Base-by-base conservation (phyloP, 2,888 invertebrate genomes). In the Diarsia dahlii region DNA sequence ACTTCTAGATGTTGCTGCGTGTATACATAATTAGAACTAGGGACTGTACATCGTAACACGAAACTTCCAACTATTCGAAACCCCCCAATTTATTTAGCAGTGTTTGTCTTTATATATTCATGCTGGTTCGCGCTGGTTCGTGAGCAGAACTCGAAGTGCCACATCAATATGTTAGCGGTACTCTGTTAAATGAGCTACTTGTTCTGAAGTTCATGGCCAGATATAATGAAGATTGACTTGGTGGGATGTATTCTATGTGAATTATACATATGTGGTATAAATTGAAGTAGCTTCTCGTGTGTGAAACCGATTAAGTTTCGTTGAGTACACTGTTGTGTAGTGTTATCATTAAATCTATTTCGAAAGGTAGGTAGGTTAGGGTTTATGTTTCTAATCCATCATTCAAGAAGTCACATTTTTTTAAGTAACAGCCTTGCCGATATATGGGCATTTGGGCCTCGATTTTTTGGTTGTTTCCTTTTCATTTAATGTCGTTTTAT, bases 81-180 rank as follows among this genome's bases (percentile, higher is more conserved):
- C 39, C 23, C 18, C 15, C 20, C 54, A 67, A 84, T 81, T 84
- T 84, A 81, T 81, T 71, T 69, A 84, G n/a, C 50, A 39, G 45
- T 50, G 54, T 45, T 64, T 63, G n/a, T 68, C 63, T 67, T 84
- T 68, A 81, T 71, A 56, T 71, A 82, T 82, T 82, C 81, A 84
- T 74, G 67, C 23, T n/a, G 56, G 28, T 70, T 73, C 58, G 48
- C 73, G 46, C 70, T 50, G 34, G 45, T 52, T 52, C 74, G 81
- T 84, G 84, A 80, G 73, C 64, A 71, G 46, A 62, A 82, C 81
- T 62, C 64, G 62, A 68, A 74, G 46, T 67, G 80, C 64, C 8
- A 67, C 74, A 82, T 82, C 85, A 82, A 82, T 84, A 82, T 80
- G 46, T 81, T 63, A 82, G 74, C 23, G 60, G 60, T 84, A 84